These are phyloP conservation scores for Diadema setosum DNA, from an alignment of 35 echinoderm and acorn worm genomes.

Conservation along the genomic window DNA sequence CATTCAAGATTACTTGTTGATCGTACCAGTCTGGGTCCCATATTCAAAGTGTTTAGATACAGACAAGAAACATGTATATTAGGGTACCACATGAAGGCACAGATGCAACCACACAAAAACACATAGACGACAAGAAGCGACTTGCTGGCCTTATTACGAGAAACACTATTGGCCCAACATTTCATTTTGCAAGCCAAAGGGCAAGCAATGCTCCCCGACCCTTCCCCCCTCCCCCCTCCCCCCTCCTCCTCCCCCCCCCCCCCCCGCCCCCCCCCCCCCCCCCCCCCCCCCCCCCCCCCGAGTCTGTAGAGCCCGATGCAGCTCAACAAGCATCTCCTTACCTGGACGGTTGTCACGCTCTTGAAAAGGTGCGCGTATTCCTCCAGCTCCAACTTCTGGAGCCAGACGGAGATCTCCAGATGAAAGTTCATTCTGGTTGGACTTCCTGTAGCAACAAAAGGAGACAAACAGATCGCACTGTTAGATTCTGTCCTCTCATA, in stretches of 20 bases:
- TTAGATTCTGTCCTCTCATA: no score
- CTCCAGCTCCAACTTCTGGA: constrained; percentile 67
- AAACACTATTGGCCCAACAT: no score
- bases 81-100: no score
- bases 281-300: background rate
- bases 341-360: constrained; percentile 57
- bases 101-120: no score
- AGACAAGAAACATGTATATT: no score
- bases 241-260: background rate
- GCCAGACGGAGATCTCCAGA: constrained; percentile 57
- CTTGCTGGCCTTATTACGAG: no score
- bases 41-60: no score
- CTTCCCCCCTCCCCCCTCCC: background rate
- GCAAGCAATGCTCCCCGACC: background rate
- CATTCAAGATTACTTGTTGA: no score
- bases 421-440: constrained; percentile 67
- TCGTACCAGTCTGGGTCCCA: no score
- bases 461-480: no score
- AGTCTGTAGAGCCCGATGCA: background rate
- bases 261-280: background rate
- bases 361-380: constrained; percentile 57
- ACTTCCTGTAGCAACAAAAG: background rate
- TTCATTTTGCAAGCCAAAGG: no score
- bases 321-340: background rate
- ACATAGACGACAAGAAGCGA: no score